A percentile compares a stretch with the other conserved stretches of the same genome.
phyloP scores from a whole-genome alignment of 2,113 vertebrate genomes.

The Phoenicopterus ruber region DNA sequence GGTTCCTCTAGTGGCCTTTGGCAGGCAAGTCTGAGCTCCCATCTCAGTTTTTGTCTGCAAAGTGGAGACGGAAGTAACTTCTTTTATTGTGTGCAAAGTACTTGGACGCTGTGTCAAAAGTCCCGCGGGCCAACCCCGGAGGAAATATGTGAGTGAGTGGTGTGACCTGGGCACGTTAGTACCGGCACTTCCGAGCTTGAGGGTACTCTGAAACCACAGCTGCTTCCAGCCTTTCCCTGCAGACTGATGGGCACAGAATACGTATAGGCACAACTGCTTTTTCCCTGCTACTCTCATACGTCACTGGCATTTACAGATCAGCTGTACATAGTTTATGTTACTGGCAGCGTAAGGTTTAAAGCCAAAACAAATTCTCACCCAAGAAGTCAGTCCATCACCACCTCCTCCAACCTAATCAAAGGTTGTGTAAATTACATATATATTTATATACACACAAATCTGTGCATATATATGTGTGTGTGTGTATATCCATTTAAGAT shows the following conservation, averaged over 20 bases:
- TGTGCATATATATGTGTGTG: background rate
- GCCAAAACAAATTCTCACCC: background rate
- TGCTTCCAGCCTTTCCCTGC: background rate
- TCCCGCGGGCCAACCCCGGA: background rate
- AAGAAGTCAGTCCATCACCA: background rate
- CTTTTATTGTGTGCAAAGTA: background rate
- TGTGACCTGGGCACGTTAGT: background rate
- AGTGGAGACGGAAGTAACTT: background rate
- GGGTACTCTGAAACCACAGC: background rate
- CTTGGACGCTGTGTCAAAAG: background rate
- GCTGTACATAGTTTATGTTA: background rate
- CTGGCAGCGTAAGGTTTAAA: background rate
- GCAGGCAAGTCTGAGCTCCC: background rate
- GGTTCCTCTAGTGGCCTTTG: background rate
- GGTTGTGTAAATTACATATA: background rate
- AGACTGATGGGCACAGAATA: background rate
- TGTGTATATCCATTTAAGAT: background rate
- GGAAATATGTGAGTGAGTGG: background rate
- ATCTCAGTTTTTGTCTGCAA: background rate
- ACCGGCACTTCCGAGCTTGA: background rate
- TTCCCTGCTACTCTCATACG: background rate
- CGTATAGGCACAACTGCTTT: background rate
- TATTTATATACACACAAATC: background rate
- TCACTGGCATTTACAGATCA: background rate
- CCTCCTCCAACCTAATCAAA: background rate